These are phyloP conservation scores for Centruroides vittatus DNA, from an alignment of 1,140 invertebrate genomes.

Conservation along the genomic window DNA sequence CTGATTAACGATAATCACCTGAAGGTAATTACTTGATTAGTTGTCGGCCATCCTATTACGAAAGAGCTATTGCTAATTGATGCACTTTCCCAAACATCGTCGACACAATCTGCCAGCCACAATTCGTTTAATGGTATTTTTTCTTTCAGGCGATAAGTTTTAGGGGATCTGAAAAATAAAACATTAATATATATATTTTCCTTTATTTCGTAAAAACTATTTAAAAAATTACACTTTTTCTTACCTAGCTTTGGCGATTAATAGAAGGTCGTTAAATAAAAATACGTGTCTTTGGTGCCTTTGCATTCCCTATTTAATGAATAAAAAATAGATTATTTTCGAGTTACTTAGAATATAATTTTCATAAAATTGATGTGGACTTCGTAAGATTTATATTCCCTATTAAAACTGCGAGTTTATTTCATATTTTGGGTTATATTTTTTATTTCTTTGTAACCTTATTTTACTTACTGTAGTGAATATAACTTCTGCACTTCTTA, in stretches of 20 bases:
- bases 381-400: no score
- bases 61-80: slow-evolving; percentile 58
- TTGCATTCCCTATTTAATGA: slow-evolving; percentile 42
- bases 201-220: slow-evolving; percentile 18
- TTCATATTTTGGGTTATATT: no score
- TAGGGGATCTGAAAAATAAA: slow-evolving; percentile 32
- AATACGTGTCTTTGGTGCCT: slow-evolving; percentile 67
- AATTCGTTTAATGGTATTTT: slow-evolving; percentile 66
- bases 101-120: slow-evolving; percentile 64
- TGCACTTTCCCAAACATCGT: slow-evolving; percentile 45
- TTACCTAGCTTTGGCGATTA: slow-evolving; percentile 62
- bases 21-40: slow-evolving; percentile 60
- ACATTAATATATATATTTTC: no score
- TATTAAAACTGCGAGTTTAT: no score
- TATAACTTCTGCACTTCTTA: slow-evolving; percentile 59
- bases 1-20: slow-evolving; percentile 29
- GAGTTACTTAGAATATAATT: no score
- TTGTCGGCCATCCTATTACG: slow-evolving; percentile 69
- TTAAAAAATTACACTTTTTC: slow-evolving; percentile 20
- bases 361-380: no score
- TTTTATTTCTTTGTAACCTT: no score
- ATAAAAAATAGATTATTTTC: no score
- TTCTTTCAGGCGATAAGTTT: slow-evolving; percentile 69
- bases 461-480: slow-evolving; percentile 40
- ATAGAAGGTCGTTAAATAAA: slow-evolving; percentile 67